Percentiles rank a stretch among this genome's conserved stretches.
Conservation (phyloP, 2,113 vertebrate species). For the Vulpes lagopus region DNA sequence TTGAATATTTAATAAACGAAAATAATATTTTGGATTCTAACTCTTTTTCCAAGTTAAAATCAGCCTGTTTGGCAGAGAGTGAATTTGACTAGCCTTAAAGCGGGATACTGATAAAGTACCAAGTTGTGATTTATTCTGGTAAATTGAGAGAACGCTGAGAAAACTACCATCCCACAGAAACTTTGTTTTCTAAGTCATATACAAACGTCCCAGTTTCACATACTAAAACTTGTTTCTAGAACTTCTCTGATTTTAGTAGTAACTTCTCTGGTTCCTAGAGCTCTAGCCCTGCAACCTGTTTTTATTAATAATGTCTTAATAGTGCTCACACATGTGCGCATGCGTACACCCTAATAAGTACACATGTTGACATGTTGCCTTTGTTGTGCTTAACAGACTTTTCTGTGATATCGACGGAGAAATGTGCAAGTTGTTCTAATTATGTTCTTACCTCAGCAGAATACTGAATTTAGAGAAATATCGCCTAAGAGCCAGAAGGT, state of each 20-base stretch:
- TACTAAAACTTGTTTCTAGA: not conserved
- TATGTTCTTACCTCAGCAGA: not conserved
- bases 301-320: not conserved
- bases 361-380: not conserved
- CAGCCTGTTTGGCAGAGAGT: not conserved
- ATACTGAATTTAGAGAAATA: constrained; percentile 20
- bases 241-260: not conserved
- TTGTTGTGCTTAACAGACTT: not conserved
- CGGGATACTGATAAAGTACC: not conserved
- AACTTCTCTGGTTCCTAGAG: not conserved
- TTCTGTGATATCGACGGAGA: not conserved
- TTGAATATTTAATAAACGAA: not conserved
- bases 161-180: not conserved
- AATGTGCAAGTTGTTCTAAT: not conserved
- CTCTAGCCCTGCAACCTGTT: not conserved
- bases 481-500: constrained; percentile 84
- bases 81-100: not conserved
- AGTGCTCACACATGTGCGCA: not conserved
- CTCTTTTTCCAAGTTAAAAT: not conserved
- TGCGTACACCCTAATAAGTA: not conserved
- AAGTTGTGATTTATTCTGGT: not conserved
- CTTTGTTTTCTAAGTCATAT: not conserved
- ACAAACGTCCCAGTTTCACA: not conserved
- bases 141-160: not conserved
- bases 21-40: constrained; percentile 1